Conservation (phyloP, 1,140 invertebrate species). For the Drosophila ficusphila region DNA sequence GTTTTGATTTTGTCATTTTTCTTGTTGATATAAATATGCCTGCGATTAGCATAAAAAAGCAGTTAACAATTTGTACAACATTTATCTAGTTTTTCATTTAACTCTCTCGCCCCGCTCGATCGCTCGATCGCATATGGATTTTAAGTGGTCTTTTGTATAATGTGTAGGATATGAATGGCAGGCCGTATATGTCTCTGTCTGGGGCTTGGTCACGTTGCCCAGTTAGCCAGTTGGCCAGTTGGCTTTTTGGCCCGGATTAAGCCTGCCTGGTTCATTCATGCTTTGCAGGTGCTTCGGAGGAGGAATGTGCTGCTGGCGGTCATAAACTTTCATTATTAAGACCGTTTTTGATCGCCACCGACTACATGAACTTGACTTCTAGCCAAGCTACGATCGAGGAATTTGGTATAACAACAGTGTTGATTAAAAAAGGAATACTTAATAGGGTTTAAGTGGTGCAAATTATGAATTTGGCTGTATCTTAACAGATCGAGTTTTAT, state of each 20-base stretch:
- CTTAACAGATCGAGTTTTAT: neutral
- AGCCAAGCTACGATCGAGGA: neutral
- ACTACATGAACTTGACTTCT: constrained; percentile 1
- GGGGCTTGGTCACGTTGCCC: constrained; percentile 1
- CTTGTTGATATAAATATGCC: constrained; percentile 69
- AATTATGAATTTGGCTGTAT: neutral
- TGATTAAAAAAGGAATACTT: neutral
- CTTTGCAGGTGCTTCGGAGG: constrained; percentile 2
- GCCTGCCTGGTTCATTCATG: constrained; percentile 39
- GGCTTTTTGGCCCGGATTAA: constrained; percentile 7
- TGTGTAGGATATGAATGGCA: constrained; percentile 65
- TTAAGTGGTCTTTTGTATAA: constrained; percentile 76
- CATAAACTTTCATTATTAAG: constrained; percentile 44
- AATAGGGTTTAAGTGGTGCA: constrained; percentile 3
- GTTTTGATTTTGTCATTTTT: constrained; percentile 79
- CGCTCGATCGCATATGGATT: constrained; percentile 20
- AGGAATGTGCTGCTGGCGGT: neutral
- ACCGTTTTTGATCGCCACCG: constrained; percentile 17
- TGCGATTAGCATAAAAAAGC: constrained; percentile 80
- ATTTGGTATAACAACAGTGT: neutral
- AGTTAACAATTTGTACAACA: constrained; percentile 83
- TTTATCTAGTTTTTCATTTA: constrained; percentile 80
- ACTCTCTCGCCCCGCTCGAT: constrained; percentile 8
- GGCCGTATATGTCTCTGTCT: constrained; percentile 44
- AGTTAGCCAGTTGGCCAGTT: constrained; percentile 3